Base-by-base conservation (phyloP, 2,113 vertebrate species). In the Hydropotes inermis region DNA sequence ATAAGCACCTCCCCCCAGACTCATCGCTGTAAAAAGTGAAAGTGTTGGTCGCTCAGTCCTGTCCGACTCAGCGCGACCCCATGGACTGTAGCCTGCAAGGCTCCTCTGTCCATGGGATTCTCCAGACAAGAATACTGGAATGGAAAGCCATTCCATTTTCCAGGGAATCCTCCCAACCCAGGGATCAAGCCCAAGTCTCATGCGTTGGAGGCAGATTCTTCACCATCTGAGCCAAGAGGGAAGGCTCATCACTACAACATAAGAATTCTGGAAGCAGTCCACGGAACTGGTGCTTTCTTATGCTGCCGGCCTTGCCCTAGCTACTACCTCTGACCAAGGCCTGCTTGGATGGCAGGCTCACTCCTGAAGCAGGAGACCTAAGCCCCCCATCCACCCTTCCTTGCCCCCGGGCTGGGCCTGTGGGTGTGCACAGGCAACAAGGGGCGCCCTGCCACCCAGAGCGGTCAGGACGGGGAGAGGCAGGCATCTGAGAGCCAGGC, bases 241-340 rank as follows among this genome's bases (percentile, higher is more conserved):
- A 30, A 17, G 16, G 2, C 10, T 6, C 28, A 3, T 57, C 23
- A 5, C 10, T 14, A 54, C 36, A 27, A 2, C 13, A 1, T 13
- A 19, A 76, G 74, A 60, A 54, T 47, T 81, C 55, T 45, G 33
- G 58, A 17, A n/a, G 33, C 7, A 1, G 54, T 9, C 45, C 87
- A 3, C 0, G 5, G 43, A 36, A 10, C 67, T 28, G 39, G 17
- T 25, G 47, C 28, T n/a, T 64, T 61, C 57, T 3, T 21, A 6
- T 9, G 7, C 54, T 54, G n/a, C 78, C 2, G 10, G 55, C 23
- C 23, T 33, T 2, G 6, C 67, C 7, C 64, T 92, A 12, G 52
- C 43, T 74, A 15, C 57, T 43, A 30, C 36, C 45, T 9, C 36
- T 47, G 57, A 21, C 64, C 30, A n/a, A 36, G 15, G 10, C 36